Evolutionary conservation across 2,888 invertebrate genomes (phyloP), one percentile per base, ranked within the genome.

Genomic region (Orthonevra nobilis): DNA sequence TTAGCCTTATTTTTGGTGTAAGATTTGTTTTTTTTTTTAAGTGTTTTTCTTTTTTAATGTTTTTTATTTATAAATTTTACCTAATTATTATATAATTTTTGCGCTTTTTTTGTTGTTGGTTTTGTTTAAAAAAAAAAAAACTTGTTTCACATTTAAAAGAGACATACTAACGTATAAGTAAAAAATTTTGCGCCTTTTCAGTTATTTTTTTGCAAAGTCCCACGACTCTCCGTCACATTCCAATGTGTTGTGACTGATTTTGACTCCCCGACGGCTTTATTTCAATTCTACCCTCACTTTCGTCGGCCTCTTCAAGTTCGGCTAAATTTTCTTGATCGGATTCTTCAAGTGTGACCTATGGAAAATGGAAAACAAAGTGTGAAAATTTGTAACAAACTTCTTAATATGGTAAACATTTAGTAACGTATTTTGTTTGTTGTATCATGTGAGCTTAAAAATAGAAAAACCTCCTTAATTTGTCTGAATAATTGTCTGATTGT

Each of bases 171-270:
- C 94, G 94, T 90, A 94, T 92, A 90, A 94, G 93, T 94, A 95
- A 95, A 94, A 95, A 95, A 90, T 93, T 94, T 91, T 95, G 95
- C 91, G 94, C 93, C 91, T 94, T 95, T 91, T 95, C 95, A 90
- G 94, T 93, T 91, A 96, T 92, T 92, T 95, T 95, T 91, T 94
- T 94, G 91, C 94, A 96, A 90, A 95, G 93, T 91, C 95, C 94
- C 90, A 94, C 92, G 91, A 95, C 93, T 94, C 95, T 95, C 95
- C 95, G 95, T 96, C 95, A 96, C 94, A 96, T 96, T 89, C 95
- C 95, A 91, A 91, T 84, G 88, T 91, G 88, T 90, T 91, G 86
- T 86, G 90, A 84, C 89, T 91, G 86, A 90, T 90, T 85, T 89
- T 90, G 86, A 89, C 89, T 86, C 88, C 89, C 88, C 83, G 88